Base-by-base conservation (phyloP, 2,797 vertebrate species). In the Limosa lapponica region DNA sequence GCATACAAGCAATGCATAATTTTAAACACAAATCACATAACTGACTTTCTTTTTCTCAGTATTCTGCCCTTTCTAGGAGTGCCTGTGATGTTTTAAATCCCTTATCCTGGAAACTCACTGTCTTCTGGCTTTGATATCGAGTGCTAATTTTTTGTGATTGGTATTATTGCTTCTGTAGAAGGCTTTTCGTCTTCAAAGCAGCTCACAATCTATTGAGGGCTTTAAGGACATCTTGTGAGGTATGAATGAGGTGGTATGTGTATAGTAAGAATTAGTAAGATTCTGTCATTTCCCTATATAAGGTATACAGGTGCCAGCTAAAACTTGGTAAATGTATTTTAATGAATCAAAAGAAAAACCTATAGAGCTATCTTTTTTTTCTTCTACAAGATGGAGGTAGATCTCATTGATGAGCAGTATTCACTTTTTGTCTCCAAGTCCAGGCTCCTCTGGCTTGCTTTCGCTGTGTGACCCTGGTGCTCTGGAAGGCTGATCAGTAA, bases 381-480 rank as follows among this genome's bases (percentile, higher is more conserved):
- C 25, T 10, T 10, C 8, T 65, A 1, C 11, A 55, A 43, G 25
- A 4, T 51, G 16, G 11, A 41, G 44, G 28, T 36, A 15, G 17
- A 8, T 61, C 4, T 59, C 6, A 17, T 8, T 65, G n/a, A 19
- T 54, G 2, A 44, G 22, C 22, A 49, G 24, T 55, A 43, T 54
- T 52, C 10, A 8, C 8, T 37, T 37, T 82, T 41, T 73, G 11
- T 55, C 8, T 73, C 11, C 9, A 46, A 83, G 64, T 46, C 12
- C 27, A 51, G 12, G 17, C 17, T 78, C 8, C 24, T 75, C 13
- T 73, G n/a, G 3, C 34, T 77, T 19, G 5, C 13, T 43, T 64
- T n/a, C 13, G 48, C 10, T 48, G 0, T 0, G 2, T 72, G 70
- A 44, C 43, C 2, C 3, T 22, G 23, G 9, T 88, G 65, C 13